These are phyloP conservation scores for Euura saliciscinereae DNA, from an alignment of 1,140 invertebrate species.

Conservation along the genomic window DNA sequence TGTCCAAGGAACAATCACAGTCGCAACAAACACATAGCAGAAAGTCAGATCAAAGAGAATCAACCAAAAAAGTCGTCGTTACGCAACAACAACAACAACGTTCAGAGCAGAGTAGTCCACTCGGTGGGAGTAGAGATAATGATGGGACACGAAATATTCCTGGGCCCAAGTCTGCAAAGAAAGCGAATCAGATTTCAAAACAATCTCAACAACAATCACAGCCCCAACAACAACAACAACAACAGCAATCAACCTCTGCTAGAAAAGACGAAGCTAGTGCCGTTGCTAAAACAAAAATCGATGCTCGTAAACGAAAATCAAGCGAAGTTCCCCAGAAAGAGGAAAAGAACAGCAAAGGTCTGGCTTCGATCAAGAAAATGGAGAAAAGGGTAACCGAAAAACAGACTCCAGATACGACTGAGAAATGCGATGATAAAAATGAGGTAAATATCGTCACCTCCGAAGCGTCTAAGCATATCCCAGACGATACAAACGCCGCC, in stretches of 20 bases:
- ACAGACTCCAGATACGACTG: conserved; percentile 45
- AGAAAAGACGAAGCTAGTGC: conserved; percentile 37
- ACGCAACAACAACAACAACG: neutral
- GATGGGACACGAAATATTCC: conserved; percentile 57
- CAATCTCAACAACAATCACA: conserved; percentile 27
- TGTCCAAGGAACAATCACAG: conserved; percentile 49
- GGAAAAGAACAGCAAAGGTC: conserved; percentile 63
- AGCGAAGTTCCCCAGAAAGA: conserved; percentile 56
- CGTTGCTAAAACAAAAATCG: conserved; percentile 52
- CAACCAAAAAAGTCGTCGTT: conserved; percentile 15
- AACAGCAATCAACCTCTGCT: conserved; percentile 36
- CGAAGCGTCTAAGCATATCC: neutral
- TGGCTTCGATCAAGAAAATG: conserved; percentile 72
- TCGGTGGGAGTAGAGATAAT: conserved; percentile 59
- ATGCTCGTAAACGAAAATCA: conserved; percentile 64
- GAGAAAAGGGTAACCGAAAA: conserved; percentile 67
- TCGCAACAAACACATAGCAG: conserved; percentile 56
- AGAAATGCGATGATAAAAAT: conserved; percentile 41
- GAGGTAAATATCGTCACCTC: neutral
- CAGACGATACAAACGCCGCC: neutral
- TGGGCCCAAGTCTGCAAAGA: conserved; percentile 56
- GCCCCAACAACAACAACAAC: neutral
- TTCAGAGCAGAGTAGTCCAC: conserved; percentile 46
- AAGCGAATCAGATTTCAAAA: conserved; percentile 40
- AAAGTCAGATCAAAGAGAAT: conserved; percentile 45